Percentiles rank a stretch among this genome's conserved stretches.
phyloP scores from a whole-genome alignment of 2,888 invertebrate species.

The Eupithecia subumbrata region DNA sequence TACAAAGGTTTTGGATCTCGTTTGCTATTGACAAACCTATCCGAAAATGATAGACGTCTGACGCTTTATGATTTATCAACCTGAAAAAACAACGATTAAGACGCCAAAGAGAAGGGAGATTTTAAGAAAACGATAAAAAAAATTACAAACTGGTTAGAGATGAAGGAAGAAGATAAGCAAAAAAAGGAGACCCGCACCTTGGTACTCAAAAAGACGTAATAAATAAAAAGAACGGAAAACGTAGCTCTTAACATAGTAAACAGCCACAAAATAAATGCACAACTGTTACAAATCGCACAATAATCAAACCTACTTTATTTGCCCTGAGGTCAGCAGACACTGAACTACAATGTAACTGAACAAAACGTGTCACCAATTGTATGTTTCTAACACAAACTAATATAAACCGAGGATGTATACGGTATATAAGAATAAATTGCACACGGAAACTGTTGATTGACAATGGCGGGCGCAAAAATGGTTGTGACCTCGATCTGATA shows the following conservation, averaged over 20 bases:
- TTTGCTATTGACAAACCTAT: neutral
- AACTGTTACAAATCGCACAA: slow-evolving; percentile 1
- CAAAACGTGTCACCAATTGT: slow-evolving; percentile 7
- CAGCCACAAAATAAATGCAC: neutral
- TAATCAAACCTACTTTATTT: slow-evolving; percentile 7
- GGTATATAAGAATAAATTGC: slow-evolving; percentile 29
- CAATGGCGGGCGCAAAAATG: slow-evolving; percentile 44
- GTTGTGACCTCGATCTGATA: slow-evolving; percentile 32
- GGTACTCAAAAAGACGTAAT: neutral
- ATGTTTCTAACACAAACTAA: slow-evolving; percentile 31
- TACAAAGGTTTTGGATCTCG: neutral
- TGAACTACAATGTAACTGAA: neutral
- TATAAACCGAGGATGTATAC: neutral
- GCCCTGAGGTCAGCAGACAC: slow-evolving; percentile 6
- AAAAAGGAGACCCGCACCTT: neutral
- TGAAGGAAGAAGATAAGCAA: neutral
- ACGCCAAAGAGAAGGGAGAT: neutral
- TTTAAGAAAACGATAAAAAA: neutral
- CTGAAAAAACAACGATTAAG: neutral
- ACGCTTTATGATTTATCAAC: neutral
- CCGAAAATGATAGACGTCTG: neutral
- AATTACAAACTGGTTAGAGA: neutral
- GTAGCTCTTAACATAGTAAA: neutral
- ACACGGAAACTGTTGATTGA: slow-evolving; percentile 30
- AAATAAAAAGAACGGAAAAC: neutral